A percentile compares a stretch with the other conserved stretches of the same genome.
These are phyloP conservation scores for Amphilophus citrinellus DNA, from an alignment of 2,113 vertebrate species.

Conservation along the genomic window DNA sequence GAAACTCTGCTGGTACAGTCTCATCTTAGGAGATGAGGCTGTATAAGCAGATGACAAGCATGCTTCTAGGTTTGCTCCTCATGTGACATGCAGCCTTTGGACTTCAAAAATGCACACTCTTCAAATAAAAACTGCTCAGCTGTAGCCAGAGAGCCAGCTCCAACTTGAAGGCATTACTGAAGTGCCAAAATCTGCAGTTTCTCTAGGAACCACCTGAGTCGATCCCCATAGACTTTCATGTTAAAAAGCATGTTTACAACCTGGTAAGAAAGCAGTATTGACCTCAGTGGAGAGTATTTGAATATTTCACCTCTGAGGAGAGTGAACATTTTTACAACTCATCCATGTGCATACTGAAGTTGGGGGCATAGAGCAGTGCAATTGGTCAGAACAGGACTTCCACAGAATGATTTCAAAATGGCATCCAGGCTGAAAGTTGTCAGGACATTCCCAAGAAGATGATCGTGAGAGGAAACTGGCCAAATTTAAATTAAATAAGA, in stretches of 20 bases:
- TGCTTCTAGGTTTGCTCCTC: rapidly evolving
- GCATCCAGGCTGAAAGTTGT: background rate
- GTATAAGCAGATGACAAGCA: background rate
- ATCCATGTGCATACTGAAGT: background rate
- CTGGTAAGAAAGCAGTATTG: background rate
- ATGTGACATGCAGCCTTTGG: background rate
- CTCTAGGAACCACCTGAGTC: background rate
- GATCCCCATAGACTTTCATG: background rate
- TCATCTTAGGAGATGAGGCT: background rate
- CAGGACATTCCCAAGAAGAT: background rate
- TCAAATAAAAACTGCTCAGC: background rate
- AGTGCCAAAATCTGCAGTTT: background rate
- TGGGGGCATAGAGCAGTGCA: background rate
- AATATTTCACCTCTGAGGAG: background rate
- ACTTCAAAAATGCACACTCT: background rate
- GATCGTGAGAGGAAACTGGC: background rate
- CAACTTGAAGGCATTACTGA: background rate
- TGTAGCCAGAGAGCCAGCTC: background rate
- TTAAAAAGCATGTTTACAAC: background rate
- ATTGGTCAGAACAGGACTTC: background rate
- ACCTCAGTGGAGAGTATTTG: background rate
- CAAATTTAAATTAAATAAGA: too few species aligned
- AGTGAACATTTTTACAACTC: too few species aligned
- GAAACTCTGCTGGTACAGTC: background rate
- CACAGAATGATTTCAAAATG: too few species aligned